Percentiles rank a stretch among this genome's conserved stretches.
These are phyloP conservation scores for Apostichopus japonicus DNA, from an alignment of 35 echinoderm and acorn worm species.

Conservation along the genomic window DNA sequence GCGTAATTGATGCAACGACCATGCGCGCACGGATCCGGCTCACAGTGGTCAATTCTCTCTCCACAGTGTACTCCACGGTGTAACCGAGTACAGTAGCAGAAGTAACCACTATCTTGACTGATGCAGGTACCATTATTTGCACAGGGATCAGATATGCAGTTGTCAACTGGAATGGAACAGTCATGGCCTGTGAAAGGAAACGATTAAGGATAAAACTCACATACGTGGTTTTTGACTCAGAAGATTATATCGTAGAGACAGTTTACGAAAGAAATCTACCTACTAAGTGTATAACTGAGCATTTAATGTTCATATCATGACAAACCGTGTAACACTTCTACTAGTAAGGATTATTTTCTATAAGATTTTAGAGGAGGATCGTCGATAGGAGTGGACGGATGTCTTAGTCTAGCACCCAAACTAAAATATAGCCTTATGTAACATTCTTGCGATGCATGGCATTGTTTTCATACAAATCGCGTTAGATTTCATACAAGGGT, in stretches of 20 bases:
- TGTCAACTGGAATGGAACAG: not conserved
- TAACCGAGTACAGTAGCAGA: not conserved
- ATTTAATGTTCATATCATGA: not conserved
- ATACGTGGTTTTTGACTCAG: not conserved
- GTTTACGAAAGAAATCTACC: not conserved
- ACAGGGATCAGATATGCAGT: not conserved
- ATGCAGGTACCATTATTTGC: not conserved
- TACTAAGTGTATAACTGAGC: not conserved
- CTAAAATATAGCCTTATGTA: too few species aligned
- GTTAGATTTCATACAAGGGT: too few species aligned
- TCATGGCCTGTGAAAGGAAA: not conserved
- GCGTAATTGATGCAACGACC: not conserved
- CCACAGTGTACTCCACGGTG: not conserved
- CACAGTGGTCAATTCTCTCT: not conserved
- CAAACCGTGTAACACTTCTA: not conserved
- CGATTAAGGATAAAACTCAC: too few species aligned
- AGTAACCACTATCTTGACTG: not conserved
- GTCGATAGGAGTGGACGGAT: not conserved
- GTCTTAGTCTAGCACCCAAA: not conserved
- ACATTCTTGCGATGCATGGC: too few species aligned
- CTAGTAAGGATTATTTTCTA: not conserved
- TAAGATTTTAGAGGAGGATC: not conserved
- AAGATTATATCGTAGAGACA: not conserved
- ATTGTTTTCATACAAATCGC: too few species aligned
- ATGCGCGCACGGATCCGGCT: not conserved